phyloP scores from a whole-genome alignment of 2,113 vertebrate species.

The Centrocercus urophasianus region DNA sequence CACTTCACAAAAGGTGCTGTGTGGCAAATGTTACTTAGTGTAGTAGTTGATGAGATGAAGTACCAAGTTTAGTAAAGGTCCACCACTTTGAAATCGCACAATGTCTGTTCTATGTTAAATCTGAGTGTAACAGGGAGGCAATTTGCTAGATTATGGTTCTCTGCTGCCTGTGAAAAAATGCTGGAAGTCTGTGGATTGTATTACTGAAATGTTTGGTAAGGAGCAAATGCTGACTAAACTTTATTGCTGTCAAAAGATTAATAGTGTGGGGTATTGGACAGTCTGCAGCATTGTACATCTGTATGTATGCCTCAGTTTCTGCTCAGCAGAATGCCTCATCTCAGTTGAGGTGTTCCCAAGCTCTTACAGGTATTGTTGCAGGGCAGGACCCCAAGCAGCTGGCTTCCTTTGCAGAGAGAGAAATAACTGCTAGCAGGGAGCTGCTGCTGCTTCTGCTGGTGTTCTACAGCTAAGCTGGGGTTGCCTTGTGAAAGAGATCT shows the following conservation, averaged over 20 bases:
- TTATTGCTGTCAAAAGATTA: slow-evolving; percentile 9
- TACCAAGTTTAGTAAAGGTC: slow-evolving; percentile 8
- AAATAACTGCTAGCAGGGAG: slow-evolving; percentile 1
- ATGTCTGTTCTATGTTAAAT: neutral
- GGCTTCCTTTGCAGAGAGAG: slow-evolving; percentile 12
- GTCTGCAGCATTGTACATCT: fast-evolving
- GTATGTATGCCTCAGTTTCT: neutral
- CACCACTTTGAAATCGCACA: slow-evolving; percentile 10
- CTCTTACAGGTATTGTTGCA: neutral
- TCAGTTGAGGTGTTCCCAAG: neutral
- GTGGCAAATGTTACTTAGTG: slow-evolving; percentile 23
- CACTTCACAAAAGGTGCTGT: neutral
- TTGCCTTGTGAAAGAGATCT: neutral
- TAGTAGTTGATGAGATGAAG: slow-evolving; percentile 14
- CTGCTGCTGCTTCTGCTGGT: slow-evolving; percentile 24
- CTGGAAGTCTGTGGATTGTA: neutral
- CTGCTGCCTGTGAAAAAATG: slow-evolving; percentile 20
- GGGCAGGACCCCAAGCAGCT: neutral
- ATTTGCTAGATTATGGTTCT: slow-evolving; percentile 23
- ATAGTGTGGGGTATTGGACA: neutral
- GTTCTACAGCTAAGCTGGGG: neutral
- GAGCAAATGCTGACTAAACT: slow-evolving; percentile 28
- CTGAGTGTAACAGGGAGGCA: neutral
- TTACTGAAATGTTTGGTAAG: slow-evolving; percentile 13
- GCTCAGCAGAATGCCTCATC: slow-evolving; percentile 2